Evolutionary conservation across 2,797 vertebrate species (phyloP).

Genomic region (Rhynchonycteris naso): DNA sequence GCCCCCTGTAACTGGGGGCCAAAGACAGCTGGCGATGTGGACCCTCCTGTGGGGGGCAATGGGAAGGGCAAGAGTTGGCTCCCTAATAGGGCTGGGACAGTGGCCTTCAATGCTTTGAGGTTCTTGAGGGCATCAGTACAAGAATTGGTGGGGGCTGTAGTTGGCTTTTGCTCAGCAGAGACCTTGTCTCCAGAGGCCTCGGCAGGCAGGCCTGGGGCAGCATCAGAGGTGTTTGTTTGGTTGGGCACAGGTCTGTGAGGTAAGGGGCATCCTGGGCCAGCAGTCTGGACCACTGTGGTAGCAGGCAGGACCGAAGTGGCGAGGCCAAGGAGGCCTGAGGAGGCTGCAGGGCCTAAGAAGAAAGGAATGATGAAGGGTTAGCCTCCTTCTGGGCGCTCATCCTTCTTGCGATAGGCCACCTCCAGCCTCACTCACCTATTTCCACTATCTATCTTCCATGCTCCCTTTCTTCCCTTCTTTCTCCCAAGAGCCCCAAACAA

Average conservation of each 20-base stretch:
- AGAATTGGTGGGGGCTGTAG: constrained; percentile 56
- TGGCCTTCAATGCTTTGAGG: constrained; percentile 83
- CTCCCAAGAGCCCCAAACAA: not conserved
- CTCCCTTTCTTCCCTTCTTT: not conserved
- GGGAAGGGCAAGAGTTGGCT: constrained; percentile 85
- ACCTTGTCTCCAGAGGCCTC: constrained; percentile 74
- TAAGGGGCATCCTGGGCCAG: constrained; percentile 78
- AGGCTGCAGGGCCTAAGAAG: constrained; percentile 78
- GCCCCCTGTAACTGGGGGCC: constrained; percentile 84
- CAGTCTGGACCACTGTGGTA: constrained; percentile 73
- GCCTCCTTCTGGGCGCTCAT: constrained; percentile 14
- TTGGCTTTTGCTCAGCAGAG: constrained; percentile 75
- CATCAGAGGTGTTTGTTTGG: constrained; percentile 69
- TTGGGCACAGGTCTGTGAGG: constrained; percentile 79
- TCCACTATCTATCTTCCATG: not conserved
- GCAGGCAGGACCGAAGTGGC: constrained; percentile 79
- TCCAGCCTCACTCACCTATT: not conserved
- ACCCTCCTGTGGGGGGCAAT: constrained; percentile 72
- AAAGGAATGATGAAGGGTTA: constrained; percentile 53
- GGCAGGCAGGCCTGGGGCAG: constrained; percentile 55
- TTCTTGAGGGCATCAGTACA: constrained; percentile 81
- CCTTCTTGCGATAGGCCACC: constrained; percentile 44
- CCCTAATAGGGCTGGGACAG: constrained; percentile 82
- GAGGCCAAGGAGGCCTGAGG: constrained; percentile 79
- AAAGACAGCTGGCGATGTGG: constrained; percentile 82